Evolutionary conservation across 92 coral and sea anemone species (phyloP), one percentile per base, ranked within the genome.

Genomic region (Montipora capitata): DNA sequence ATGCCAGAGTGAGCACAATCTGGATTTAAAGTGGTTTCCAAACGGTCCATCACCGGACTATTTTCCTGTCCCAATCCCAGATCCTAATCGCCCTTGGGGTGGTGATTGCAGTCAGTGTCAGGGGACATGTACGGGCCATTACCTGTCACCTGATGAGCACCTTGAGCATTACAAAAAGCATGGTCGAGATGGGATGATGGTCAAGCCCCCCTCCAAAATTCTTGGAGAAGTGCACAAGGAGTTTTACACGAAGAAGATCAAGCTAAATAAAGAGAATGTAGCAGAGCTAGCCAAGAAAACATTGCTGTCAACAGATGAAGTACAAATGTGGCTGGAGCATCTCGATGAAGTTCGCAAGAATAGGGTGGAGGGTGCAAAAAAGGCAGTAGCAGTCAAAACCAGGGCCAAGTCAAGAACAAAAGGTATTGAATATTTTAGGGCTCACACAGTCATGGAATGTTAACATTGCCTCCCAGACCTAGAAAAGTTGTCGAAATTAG

Each of bases 1-100:
- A 27, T 27, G 35, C 35, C 35, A 27, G 35, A 27, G 35, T 35
- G 82, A 86, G 63, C 84, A 80, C 63, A 79, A 78, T 12, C 76
- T 68, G 77, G 83, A 79, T 42, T 59, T 48, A 59, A 42, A 58
- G 48, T 85, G 89, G 93, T 84, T 67, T 65, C 90, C 86, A 79
- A 81, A 80, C 51, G 94, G 94, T 10, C 87, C 89, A 74, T 77
- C 94, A 66, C 68, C 79, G 68, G 59, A 80, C 18, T 90, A 85
- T 74, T 73, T 90, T 48, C 94, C 90, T 14, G 61, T 90, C 12
- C 94, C 92, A 40, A 70, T 68, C 35, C 35, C 35, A 27, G 35
- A 27, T 27, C 35, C 35, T 27, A 27, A 27, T 27, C 35, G 35
- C 35, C 35, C 35, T 27, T 27, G 35, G 35, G 35, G 35, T 27